Percentiles rank a stretch among this genome's conserved stretches.
phyloP scores from a whole-genome alignment of 2,888 invertebrate species.

The Troides aeacus region DNA sequence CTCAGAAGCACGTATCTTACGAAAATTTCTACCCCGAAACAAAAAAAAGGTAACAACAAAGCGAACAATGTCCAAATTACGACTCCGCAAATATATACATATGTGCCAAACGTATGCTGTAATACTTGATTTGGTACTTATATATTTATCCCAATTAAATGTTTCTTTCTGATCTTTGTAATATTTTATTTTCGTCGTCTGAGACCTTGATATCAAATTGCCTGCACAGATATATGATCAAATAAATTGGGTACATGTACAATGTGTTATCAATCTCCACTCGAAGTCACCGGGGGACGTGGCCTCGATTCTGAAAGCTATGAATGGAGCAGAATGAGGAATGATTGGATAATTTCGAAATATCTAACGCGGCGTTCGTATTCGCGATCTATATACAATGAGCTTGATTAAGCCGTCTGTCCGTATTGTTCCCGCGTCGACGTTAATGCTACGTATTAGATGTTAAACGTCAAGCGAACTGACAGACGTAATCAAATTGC shows the following conservation, averaged over 20 bases:
- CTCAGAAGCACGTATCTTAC: too few species aligned
- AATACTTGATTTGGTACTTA: too few species aligned
- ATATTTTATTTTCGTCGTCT: too few species aligned
- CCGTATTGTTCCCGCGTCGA: slow-evolving; percentile 20
- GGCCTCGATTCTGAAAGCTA: slow-evolving; percentile 6
- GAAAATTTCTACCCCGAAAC: too few species aligned
- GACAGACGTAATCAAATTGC: slow-evolving; percentile 8
- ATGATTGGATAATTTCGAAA: slow-evolving; percentile 12
- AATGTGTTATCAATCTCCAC: not conserved
- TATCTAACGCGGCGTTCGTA: not conserved
- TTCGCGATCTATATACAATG: slow-evolving; percentile 26
- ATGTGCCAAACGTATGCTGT: too few species aligned
- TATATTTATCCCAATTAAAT: too few species aligned
- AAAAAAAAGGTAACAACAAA: too few species aligned
- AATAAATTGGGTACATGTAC: not conserved
- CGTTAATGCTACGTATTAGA: not conserved
- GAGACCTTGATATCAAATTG: too few species aligned
- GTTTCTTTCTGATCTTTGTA: too few species aligned
- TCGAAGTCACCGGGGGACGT: not conserved
- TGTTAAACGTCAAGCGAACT: not conserved
- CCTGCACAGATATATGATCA: too few species aligned
- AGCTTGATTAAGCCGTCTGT: slow-evolving; percentile 21
- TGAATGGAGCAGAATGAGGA: slow-evolving; percentile 2
- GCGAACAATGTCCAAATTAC: too few species aligned
- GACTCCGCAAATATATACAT: too few species aligned